phyloP scores from a whole-genome alignment of 2,113 vertebrate genomes.

The Psittacara wagleri region DNA sequence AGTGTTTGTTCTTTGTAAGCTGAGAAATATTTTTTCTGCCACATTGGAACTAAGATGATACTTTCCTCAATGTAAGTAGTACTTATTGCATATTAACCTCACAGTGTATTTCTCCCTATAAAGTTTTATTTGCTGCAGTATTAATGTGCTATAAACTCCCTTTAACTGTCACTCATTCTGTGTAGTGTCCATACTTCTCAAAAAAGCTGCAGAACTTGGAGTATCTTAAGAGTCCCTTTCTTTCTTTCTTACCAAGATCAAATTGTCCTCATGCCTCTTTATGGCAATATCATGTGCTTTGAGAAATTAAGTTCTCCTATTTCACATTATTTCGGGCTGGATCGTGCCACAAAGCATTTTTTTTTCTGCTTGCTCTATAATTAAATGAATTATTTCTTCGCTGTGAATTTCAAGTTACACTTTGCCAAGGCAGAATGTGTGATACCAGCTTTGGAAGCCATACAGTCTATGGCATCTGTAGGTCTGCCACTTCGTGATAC shows the following conservation, averaged over 20 bases:
- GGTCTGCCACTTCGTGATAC: not conserved
- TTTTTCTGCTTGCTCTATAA: not conserved
- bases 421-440: not conserved
- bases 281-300: not conserved
- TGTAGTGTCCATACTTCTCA: not conserved
- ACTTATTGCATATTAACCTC: not conserved
- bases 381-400: not conserved
- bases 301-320: not conserved
- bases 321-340: not conserved
- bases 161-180: not conserved
- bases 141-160: not conserved
- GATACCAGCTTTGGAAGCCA: not conserved
- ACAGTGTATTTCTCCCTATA: not conserved
- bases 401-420: not conserved
- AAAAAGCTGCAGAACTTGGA: not conserved
- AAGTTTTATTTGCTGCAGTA: not conserved
- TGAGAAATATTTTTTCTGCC: not conserved
- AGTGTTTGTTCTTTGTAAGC: not conserved
- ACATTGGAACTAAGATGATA: not conserved
- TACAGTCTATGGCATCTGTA: accelerated
- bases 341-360: not conserved
- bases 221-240: not conserved
- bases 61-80: not conserved
- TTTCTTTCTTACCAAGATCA: not conserved
- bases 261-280: not conserved